Conservation (phyloP, 2,113 vertebrate species). For the Varanus salvator region DNA sequence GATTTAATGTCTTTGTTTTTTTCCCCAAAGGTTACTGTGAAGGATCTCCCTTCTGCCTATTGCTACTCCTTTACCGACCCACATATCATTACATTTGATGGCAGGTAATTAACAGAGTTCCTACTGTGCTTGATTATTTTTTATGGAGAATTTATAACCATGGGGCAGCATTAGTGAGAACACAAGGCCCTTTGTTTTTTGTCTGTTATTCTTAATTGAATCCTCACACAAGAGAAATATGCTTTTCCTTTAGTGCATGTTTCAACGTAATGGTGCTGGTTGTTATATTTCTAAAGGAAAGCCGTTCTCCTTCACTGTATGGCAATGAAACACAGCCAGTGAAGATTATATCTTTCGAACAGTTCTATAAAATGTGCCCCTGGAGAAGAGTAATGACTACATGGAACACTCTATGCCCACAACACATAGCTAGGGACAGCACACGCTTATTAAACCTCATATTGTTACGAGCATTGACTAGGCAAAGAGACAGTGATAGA, state of each 20-base stretch:
- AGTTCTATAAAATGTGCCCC: neutral
- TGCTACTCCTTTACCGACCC: slow-evolving; percentile 93
- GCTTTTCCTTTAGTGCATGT: neutral
- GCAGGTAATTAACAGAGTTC: slow-evolving; percentile 82
- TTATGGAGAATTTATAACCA: neutral
- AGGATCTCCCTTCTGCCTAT: slow-evolving; percentile 83
- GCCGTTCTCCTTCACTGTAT: neutral
- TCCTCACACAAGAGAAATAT: neutral
- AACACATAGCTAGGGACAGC: neutral
- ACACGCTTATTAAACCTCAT: neutral
- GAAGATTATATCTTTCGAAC: neutral
- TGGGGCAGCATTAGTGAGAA: neutral
- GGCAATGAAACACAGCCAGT: neutral
- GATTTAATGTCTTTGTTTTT: slow-evolving; percentile 57
- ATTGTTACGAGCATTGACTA: neutral
- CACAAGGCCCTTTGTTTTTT: neutral
- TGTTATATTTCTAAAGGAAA: slow-evolving; percentile 34
- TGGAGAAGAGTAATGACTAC: neutral
- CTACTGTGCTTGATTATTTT: slow-evolving; percentile 16
- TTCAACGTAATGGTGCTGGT: neutral
- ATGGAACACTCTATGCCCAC: neutral
- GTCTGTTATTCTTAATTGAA: neutral
- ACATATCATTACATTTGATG: slow-evolving; percentile 93
- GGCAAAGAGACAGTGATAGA: neutral
- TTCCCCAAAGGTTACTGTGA: slow-evolving; percentile 82